These are phyloP conservation scores for Talpa occidentalis DNA, from an alignment of 2,113 vertebrate species.

Conservation along the genomic window DNA sequence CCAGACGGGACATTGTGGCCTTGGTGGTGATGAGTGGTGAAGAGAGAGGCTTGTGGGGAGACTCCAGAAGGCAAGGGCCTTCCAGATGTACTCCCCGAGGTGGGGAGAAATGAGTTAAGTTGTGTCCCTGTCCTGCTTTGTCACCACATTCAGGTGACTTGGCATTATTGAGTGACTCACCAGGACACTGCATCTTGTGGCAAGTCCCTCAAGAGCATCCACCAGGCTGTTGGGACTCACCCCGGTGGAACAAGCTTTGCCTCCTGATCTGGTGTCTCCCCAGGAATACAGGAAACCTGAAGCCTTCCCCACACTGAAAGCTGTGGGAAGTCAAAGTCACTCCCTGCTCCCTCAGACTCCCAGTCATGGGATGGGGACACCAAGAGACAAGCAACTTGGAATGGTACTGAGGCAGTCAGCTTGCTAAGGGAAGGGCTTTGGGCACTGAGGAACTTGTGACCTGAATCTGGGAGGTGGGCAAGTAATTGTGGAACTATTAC, in stretches of 20 bases:
- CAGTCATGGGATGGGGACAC: not conserved
- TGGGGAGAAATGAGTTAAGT: not conserved
- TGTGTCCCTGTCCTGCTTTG: not conserved
- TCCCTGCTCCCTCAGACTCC: not conserved
- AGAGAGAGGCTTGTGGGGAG: not conserved
- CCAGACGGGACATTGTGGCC: not conserved
- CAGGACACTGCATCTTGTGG: not conserved
- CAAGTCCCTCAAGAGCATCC: constrained; percentile 32
- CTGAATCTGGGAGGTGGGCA: rapidly evolving
- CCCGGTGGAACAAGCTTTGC: not conserved
- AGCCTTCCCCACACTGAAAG: not conserved
- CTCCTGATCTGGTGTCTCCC: constrained; percentile 34
- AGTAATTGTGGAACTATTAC: not conserved
- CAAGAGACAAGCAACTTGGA: not conserved
- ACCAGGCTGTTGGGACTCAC: not conserved
- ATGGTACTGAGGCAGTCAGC: not conserved
- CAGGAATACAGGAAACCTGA: not conserved
- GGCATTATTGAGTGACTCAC: constrained; percentile 68
- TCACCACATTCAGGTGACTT: constrained; percentile 43
- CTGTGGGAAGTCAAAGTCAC: not conserved
- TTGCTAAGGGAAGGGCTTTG: not conserved
- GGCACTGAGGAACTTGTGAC: no score
- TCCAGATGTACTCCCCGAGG: no score
- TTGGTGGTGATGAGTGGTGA: not conserved
- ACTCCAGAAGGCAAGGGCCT: not conserved